These are phyloP conservation scores for Trileptium ribeirensis DNA, from an alignment of 2,888 invertebrate genomes.

Conservation along the genomic window DNA sequence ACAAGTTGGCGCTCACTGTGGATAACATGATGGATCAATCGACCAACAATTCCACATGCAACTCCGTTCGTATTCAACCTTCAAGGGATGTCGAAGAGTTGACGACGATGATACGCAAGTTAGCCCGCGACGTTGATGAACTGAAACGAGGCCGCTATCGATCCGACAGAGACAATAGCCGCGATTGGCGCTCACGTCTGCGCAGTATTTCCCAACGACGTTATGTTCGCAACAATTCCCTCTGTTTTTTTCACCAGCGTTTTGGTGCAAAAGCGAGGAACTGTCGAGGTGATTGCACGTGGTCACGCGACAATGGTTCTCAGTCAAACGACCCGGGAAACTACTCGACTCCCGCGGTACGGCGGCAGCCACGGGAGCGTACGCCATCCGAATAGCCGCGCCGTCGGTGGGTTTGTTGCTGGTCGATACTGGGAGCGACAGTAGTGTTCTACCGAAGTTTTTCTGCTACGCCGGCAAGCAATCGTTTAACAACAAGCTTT, in stretches of 20 bases:
- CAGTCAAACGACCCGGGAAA: neutral
- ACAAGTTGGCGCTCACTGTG: neutral
- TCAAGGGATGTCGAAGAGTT: neutral
- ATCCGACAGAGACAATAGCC: neutral
- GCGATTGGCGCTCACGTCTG: neutral
- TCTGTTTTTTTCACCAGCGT: neutral
- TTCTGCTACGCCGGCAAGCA: neutral
- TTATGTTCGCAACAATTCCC: neutral
- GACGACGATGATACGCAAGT: neutral
- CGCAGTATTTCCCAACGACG: neutral
- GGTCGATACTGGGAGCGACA: conserved; percentile 1
- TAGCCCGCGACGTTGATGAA: neutral
- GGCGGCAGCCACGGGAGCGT: neutral
- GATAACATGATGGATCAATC: conserved; percentile 5
- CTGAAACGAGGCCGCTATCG: neutral
- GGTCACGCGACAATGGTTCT: neutral
- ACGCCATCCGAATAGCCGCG: neutral
- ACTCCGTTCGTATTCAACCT: too few species aligned
- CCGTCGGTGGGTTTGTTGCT: neutral
- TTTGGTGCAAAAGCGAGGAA: neutral
- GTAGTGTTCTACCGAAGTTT: neutral
- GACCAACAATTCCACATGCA: neutral
- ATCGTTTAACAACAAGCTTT: neutral
- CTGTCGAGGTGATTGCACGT: neutral
- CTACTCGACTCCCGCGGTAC: neutral